These are phyloP conservation scores for Cosmia trapezina DNA, from an alignment of 2,888 invertebrate species.

Conservation along the genomic window DNA sequence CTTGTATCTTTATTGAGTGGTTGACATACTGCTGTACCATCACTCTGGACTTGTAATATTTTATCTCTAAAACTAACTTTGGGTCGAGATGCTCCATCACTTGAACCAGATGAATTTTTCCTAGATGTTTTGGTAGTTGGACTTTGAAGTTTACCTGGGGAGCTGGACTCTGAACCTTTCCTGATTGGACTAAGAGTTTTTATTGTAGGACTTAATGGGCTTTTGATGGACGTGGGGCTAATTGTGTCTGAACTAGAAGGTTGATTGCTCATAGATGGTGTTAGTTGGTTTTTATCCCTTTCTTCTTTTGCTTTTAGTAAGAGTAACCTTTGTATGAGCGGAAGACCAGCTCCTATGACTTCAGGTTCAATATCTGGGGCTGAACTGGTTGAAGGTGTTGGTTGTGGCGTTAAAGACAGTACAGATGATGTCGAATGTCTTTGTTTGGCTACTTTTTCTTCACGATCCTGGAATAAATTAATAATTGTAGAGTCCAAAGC, in stretches of 20 bases:
- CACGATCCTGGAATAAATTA: constrained; percentile 81
- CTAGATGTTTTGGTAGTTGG: constrained; percentile 86
- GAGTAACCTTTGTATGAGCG: constrained; percentile 93
- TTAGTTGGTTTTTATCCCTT: constrained; percentile 87
- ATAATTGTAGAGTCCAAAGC: neutral
- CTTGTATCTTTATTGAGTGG: constrained; percentile 83
- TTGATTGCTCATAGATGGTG: constrained; percentile 84
- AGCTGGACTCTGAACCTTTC: constrained; percentile 87
- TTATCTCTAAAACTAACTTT: constrained; percentile 92
- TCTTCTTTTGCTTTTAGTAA: constrained; percentile 95
- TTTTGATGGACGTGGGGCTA: constrained; percentile 88
- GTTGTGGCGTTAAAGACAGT: constrained; percentile 86
- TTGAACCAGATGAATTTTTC: constrained; percentile 87
- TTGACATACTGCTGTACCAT: constrained; percentile 86
- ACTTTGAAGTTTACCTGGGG: constrained; percentile 88
- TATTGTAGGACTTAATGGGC: constrained; percentile 87
- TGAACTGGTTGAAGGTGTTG: constrained; percentile 91
- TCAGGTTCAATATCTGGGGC: constrained; percentile 91
- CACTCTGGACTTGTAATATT: constrained; percentile 90
- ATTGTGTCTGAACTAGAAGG: constrained; percentile 89
- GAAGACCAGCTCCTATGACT: constrained; percentile 93
- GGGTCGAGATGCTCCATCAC: constrained; percentile 85
- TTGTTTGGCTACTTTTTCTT: constrained; percentile 88
- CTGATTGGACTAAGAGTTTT: constrained; percentile 88
- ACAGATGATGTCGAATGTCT: constrained; percentile 82